A percentile compares a stretch with the other conserved stretches of the same genome.
Evolutionary conservation across 2,113 vertebrate genomes (phyloP).

Genomic region (Apus apus): DNA sequence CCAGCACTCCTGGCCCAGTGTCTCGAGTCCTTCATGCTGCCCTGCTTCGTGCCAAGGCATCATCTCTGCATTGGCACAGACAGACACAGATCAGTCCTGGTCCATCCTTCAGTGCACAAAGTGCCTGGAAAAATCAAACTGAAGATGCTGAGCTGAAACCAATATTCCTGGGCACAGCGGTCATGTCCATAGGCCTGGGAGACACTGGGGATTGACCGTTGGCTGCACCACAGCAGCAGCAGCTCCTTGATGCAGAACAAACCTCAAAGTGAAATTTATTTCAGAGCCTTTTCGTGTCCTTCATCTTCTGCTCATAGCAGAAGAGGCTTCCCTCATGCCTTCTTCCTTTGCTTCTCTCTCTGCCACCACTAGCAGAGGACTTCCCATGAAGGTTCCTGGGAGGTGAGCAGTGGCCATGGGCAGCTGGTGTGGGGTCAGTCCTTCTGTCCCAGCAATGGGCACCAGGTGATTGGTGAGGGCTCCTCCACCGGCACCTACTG

Average conservation of each 20-base stretch:
- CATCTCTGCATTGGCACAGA: not conserved
- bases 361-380: not conserved
- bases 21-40: fast-evolving
- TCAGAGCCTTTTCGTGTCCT: not conserved
- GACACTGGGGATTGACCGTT: fast-evolving
- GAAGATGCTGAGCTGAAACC: not conserved
- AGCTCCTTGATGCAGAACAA: fast-evolving
- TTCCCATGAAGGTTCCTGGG: fast-evolving
- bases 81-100: fast-evolving
- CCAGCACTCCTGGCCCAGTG: fast-evolving
- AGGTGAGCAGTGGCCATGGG: not conserved
- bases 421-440: fast-evolving
- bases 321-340: not conserved
- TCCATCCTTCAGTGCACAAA: not conserved
- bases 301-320: not conserved
- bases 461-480: not conserved
- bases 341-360: not conserved
- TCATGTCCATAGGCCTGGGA: fast-evolving
- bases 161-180: fast-evolving
- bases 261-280: not conserved
- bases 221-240: fast-evolving
- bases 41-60: not conserved
- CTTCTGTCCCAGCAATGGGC: fast-evolving
- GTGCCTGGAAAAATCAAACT: not conserved
- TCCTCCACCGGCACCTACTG: constrained; percentile 32